Base-by-base conservation (phyloP, 1,140 invertebrate species). In the Solen grandis region DNA sequence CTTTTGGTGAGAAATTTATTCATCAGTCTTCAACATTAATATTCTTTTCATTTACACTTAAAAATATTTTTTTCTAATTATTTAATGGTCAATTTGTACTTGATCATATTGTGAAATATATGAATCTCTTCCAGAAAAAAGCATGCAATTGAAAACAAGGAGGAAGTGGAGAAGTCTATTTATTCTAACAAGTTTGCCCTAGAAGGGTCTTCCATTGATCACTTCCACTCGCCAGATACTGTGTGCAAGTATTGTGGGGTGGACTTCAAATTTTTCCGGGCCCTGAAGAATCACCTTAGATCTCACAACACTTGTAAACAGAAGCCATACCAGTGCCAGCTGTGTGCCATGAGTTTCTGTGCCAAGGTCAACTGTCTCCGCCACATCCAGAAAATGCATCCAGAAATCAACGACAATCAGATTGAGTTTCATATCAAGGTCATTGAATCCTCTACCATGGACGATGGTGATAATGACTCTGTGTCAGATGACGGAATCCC, bases 151-250 rank as follows among this genome's bases (percentile, higher is more conserved):
- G 93, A 95, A 57, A 94, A 95, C 2, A 94, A 97, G 59, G 96
- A 97, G 74, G 96, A 97, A 82, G 95, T 98, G 0, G 97, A 97
- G 88, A 95, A 95, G 52, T 95, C 95, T 2, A 96, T 98, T 63
- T 96, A 96, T 57, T 97, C 97, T 86, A 96, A 97, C 92, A 88
- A 88, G 55, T 89, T 86, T 82, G 95, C 96, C 0, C 95, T 95
- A 0, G 96, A 97, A 79, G 95, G 95, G 22, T 96, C 96, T 38
- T 76, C 82, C 10, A 41, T 76, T 1, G 85, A 85, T 10, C 69
- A 81, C 22, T 87, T 90, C 81, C 81, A 85, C 27, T 89, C 87
- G 13, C 90, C 86, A 4, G 90, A 92, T 81, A 93, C 92, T 1
- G 88, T 93, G 10, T 93, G 93, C 79, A 93, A 93, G 83, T 92